Evolutionary conservation across 2,888 invertebrate genomes (phyloP), one percentile per base, ranked within the genome.

Genomic region (Lissonota sp.): DNA sequence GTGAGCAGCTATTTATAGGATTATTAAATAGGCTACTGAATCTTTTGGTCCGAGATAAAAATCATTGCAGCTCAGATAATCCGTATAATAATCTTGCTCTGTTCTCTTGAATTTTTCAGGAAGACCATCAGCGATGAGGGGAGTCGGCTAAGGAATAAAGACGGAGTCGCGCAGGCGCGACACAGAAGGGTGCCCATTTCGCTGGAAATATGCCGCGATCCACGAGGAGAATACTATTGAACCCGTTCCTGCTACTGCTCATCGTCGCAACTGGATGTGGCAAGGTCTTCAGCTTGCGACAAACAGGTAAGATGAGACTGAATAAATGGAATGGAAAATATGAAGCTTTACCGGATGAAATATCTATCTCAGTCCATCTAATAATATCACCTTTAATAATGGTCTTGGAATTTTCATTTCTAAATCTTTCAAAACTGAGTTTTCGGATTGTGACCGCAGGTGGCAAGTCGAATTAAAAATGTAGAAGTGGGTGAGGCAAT

Each of bases 161-260:
- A 80, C 84, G 83, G 39, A 83, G 87, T 88, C 89, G 89, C 89
- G 88, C 88, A 89, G 87, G 90, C 89, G 91, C 88, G 87, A 84
- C 85, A 84, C 60, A 26, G 62, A 55, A 62, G 53, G 57, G 85
- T 82, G 80, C 77, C 83, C 83, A 80, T 87, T 86, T 86, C 84
- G 86, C 84, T 85, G 87, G 86, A 88, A 91, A 91, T 88, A 92
- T 92, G 91, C 91, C 88, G 89, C 89, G 88, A 84, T 88, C 89
- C 85, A 87, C 86, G 86, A 89, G 87, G 60, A 81, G 64, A 85
- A 88, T 87, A 86, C 85, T 88, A 88, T 88, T 89, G 84, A 89
- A 88, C 86, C 86, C 89, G 85, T 88, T 91, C 89, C 85, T 90
- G 85, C 90, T 92, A 89, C 88, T 92, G 88, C 89, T 92, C 87